Evolutionary conservation across 2,888 invertebrate genomes (phyloP).

Genomic region (Palloptera scutellata): DNA sequence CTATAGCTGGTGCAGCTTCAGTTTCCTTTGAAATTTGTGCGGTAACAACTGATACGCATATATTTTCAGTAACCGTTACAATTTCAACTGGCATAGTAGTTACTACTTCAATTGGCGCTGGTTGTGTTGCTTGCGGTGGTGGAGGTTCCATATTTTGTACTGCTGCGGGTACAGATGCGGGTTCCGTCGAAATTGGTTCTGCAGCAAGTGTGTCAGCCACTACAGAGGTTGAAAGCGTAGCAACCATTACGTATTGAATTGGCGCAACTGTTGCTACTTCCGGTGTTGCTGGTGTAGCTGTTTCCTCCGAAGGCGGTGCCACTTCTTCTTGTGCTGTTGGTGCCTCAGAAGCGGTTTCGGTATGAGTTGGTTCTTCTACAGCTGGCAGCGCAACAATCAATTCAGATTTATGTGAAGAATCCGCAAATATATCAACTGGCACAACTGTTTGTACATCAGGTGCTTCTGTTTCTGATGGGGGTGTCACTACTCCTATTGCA

Average conservation of each 20-base stretch:
- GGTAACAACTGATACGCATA: no score
- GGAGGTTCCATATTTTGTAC: not conserved
- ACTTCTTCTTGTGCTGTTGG: not conserved
- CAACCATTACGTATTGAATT: no score
- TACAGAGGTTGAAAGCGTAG: no score
- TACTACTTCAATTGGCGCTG: not conserved
- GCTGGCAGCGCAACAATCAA: not conserved
- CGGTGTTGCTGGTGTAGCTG: not conserved
- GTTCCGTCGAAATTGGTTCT: no score
- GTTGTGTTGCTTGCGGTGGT: not conserved
- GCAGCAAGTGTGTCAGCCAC: no score
- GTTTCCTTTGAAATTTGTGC: not conserved
- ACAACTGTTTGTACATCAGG: no score
- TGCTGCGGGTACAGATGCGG: not conserved
- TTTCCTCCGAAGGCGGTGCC: not conserved
- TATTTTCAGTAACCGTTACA: not conserved
- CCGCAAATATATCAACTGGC: no score
- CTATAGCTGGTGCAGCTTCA: not conserved
- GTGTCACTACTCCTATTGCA: no score
- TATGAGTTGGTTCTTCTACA: conserved; percentile 4
- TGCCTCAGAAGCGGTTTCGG: not conserved
- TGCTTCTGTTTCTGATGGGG: no score
- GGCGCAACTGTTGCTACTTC: not conserved
- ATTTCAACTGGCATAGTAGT: not conserved
- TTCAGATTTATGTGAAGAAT: no score